Evolutionary conservation across 2,888 invertebrate species (phyloP), one percentile per base, ranked within the genome.

Genomic region (Dynastes grantii): DNA sequence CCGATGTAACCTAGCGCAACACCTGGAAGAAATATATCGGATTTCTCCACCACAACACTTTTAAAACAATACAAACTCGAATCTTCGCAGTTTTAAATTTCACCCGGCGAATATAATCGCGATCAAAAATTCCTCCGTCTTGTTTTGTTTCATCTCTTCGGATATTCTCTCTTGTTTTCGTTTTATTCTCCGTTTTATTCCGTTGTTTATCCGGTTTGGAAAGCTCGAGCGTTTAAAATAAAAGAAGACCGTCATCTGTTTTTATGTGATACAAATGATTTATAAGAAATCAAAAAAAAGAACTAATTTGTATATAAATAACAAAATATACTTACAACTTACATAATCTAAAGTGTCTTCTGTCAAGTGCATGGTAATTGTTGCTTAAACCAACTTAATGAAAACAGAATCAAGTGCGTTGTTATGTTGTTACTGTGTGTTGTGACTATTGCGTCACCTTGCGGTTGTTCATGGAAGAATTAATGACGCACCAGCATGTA

Each of bases 51-150:
- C 76, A 16, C 45, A 58, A 22, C 16, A 73, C 76, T 58, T 76
- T 76, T 75, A 70, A 76, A 77, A 80, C 80, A 78, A 80, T 80
- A 76, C 61, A 77, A 70, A 80, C 65, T 76, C 78, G 76, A 77
- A 73, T 76, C 80, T 80, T 81, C 80, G 77, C 83, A 81, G 83
- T 83, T 83, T 80, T 77, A 79, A 76, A 80, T 77, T 82, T 81
- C 81, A 45, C 9, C 45, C 45, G 80, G 77, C 79, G 77, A 80
- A 58, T 22, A 58, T 58, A 81, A 82, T 76, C 80, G 81, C 79
- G 82, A 81, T 81, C 11, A 29, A 58, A 22, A 58, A 22, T 51
- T 76, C 40, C 67, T 5, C 37, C 27, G 37, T 67, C 29, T 65
- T 37, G 65, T 32, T 76, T 55, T 16, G 27, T 68, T 49, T 45